Percentiles rank a stretch among this genome's conserved stretches.
Conservation (phyloP, 2,888 invertebrate species). For the Piscicola geometra region DNA sequence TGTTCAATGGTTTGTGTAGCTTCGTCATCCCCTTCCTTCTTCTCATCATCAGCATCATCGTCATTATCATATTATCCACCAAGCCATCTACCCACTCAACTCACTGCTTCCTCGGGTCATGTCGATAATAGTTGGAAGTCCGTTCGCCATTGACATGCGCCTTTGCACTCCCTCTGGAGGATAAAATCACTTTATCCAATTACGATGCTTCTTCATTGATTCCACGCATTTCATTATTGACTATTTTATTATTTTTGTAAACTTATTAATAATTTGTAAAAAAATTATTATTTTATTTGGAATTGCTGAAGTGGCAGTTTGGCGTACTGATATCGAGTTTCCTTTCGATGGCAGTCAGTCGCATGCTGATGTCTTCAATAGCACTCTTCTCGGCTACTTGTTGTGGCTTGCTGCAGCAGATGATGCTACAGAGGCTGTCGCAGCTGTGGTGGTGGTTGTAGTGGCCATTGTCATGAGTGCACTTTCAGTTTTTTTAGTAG, state of each 20-base stretch:
- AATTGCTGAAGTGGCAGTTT: too few species aligned
- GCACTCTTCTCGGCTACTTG: background rate
- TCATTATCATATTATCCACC: background rate
- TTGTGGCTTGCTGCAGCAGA: conserved; percentile 3
- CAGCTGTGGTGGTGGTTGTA: background rate
- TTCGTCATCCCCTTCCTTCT: too few species aligned
- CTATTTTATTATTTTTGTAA: background rate
- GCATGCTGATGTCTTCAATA: background rate
- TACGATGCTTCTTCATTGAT: background rate
- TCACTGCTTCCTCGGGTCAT: background rate
- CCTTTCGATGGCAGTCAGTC: background rate
- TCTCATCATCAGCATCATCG: too few species aligned
- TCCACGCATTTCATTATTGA: background rate
- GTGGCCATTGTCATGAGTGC: too few species aligned
- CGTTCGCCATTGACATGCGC: background rate
- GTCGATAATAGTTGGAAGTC: background rate
- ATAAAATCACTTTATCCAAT: background rate
- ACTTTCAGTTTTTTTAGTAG: too few species aligned
- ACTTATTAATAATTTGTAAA: background rate
- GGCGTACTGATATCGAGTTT: background rate
- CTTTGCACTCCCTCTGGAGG: background rate
- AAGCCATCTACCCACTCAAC: background rate
- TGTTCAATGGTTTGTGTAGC: too few species aligned
- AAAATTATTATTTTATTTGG: too few species aligned
- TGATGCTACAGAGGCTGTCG: background rate